A percentile compares a stretch with the other conserved stretches of the same genome.
phyloP scores from a whole-genome alignment of 1,140 invertebrate species.

The Ditylenchus dipsaci region DNA sequence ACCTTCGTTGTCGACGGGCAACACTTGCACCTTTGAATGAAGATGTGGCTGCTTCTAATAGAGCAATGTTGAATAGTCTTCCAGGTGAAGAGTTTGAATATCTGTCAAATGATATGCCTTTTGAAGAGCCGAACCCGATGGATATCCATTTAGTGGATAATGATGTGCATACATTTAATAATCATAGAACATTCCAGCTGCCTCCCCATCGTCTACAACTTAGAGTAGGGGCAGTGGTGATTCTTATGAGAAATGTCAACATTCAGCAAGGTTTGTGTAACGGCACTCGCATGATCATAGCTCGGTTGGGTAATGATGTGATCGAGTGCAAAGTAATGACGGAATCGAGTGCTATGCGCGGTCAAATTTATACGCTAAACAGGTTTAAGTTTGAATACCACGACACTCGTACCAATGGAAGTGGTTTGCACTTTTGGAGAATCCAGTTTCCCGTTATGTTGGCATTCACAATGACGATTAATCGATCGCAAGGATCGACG shows the following conservation, averaged over 20 bases:
- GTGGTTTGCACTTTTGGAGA: no score
- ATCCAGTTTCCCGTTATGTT: no score
- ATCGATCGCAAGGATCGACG: slow-evolving; percentile 62
- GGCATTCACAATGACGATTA: no score
- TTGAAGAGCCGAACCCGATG: not conserved
- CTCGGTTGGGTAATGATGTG: not conserved
- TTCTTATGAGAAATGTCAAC: not conserved
- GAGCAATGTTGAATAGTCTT: not conserved
- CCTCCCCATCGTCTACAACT: no score
- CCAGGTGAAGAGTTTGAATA: no score
- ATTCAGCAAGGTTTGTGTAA: slow-evolving; percentile 9
- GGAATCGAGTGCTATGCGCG: not conserved
- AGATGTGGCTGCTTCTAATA: not conserved
- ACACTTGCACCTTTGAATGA: not conserved
- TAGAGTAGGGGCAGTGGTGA: no score
- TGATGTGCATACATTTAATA: no score
- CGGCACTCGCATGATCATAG: slow-evolving; percentile 15
- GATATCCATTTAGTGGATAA: slow-evolving; percentile 11
- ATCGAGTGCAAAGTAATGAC: no score
- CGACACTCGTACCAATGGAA: no score
- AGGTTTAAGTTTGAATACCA: no score
- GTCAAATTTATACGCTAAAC: slow-evolving; percentile 58
- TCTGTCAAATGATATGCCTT: not conserved
- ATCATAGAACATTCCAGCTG: no score
- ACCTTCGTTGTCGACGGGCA: no score